Percentiles rank a stretch among this genome's conserved stretches.
Conservation (phyloP, 2,888 invertebrate genomes). For the Exocentrus adspersus region DNA sequence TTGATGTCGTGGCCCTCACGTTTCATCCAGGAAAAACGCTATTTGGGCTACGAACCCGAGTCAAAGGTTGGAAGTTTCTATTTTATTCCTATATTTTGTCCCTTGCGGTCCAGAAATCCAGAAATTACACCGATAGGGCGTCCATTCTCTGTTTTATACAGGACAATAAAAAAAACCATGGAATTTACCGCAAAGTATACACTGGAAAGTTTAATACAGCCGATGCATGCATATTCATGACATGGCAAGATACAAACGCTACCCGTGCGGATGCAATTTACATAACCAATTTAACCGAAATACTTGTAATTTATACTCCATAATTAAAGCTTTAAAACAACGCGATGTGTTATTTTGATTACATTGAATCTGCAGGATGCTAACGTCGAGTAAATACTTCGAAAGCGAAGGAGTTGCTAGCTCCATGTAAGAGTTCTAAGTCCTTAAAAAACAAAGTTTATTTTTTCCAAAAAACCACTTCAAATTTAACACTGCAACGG, state of each 20-base stretch:
- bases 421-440: no score
- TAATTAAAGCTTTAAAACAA: slow-evolving; percentile 5
- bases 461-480: no score
- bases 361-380: not conserved
- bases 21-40: no score
- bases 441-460: no score
- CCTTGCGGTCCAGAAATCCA: no score
- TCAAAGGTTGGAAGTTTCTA: no score
- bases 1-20: no score
- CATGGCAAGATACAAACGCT: slow-evolving; percentile 11
- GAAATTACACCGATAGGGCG: no score
- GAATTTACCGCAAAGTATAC: slow-evolving; percentile 11
- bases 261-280: slow-evolving; percentile 12
- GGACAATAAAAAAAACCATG: not conserved
- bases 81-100: no score
- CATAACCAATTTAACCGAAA: slow-evolving; percentile 20
- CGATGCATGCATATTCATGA: slow-evolving; percentile 18
- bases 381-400: not conserved
- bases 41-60: no score
- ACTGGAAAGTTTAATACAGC: slow-evolving; percentile 20
- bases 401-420: no score
- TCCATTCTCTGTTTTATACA: no score
- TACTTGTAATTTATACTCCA: slow-evolving; percentile 16
- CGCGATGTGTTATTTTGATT: not conserved
- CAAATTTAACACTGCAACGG: not conserved